Evolutionary conservation across 2,888 invertebrate genomes (phyloP).

Genomic region (Amphipoea oculea): DNA sequence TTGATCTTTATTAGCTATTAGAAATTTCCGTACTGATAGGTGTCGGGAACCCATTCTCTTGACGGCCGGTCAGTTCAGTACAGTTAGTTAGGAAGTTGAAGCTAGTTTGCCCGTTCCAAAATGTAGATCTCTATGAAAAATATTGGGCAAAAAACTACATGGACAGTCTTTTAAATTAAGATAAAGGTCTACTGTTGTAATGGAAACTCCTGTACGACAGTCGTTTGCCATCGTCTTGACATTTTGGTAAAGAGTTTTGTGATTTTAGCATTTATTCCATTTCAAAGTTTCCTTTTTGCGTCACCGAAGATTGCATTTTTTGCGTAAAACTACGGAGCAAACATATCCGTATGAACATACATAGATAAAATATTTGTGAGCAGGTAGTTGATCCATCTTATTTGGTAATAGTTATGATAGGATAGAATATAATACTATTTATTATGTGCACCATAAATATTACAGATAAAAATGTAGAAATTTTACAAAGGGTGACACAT

Average conservation of each 20-base stretch:
- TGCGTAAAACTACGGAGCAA: slow-evolving; percentile 1
- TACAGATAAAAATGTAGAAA: no score
- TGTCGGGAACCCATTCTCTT: not conserved
- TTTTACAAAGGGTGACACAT: no score
- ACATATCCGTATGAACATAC: not conserved
- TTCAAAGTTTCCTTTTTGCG: not conserved
- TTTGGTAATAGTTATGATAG: not conserved
- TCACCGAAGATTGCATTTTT: not conserved
- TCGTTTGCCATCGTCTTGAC: not conserved
- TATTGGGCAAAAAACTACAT: not conserved
- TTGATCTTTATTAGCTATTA: not conserved
- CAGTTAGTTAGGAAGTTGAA: not conserved
- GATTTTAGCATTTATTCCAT: not conserved
- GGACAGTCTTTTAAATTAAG: not conserved
- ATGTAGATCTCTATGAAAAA: not conserved
- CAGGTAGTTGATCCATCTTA: not conserved
- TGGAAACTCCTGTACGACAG: not conserved
- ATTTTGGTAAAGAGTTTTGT: slow-evolving; percentile 10
- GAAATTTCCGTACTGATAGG: not conserved
- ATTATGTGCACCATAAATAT: no score
- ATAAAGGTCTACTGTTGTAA: not conserved
- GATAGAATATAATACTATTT: not conserved
- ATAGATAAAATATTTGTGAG: not conserved
- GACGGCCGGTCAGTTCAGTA: no score
- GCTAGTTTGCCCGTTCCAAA: not conserved